Evolutionary conservation across 2,888 invertebrate genomes (phyloP).

Genomic region (Helicoverpa assulta): DNA sequence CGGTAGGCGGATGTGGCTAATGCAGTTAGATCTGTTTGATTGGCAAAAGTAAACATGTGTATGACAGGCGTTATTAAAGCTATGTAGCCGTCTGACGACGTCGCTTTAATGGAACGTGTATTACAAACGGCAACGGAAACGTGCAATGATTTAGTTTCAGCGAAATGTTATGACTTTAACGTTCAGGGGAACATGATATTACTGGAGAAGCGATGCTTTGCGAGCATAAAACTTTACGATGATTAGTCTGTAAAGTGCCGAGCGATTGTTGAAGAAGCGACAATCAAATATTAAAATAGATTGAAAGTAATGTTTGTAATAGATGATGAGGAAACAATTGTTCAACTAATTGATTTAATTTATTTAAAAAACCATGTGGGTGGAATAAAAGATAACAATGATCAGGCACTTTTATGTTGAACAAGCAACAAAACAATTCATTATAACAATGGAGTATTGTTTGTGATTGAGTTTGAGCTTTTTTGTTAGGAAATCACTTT

Average conservation of each 20-base stretch:
- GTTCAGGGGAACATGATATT: slow-evolving; percentile 70
- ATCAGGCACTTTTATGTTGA: slow-evolving; percentile 78
- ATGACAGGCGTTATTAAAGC: slow-evolving; percentile 80
- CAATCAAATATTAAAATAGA: slow-evolving; percentile 36
- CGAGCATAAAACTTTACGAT: slow-evolving; percentile 52
- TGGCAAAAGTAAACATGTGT: slow-evolving; percentile 84
- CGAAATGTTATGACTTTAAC: slow-evolving; percentile 74
- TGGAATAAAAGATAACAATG: slow-evolving; percentile 82
- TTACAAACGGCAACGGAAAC: slow-evolving; percentile 81
- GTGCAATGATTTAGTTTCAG: slow-evolving; percentile 80
- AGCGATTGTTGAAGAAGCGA: slow-evolving; percentile 23
- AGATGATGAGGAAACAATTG: slow-evolving; percentile 54
- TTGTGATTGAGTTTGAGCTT: slow-evolving; percentile 77
- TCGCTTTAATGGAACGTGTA: slow-evolving; percentile 80
- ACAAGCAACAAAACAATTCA: slow-evolving; percentile 84
- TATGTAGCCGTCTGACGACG: slow-evolving; percentile 74
- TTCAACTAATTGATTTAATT: slow-evolving; percentile 70
- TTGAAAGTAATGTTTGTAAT: slow-evolving; percentile 38
- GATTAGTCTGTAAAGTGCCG: slow-evolving; percentile 39
- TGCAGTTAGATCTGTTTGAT: slow-evolving; percentile 84
- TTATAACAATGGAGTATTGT: slow-evolving; percentile 86
- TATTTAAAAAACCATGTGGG: slow-evolving; percentile 80
- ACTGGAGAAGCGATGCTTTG: slow-evolving; percentile 53
- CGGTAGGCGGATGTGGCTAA: slow-evolving; percentile 77
- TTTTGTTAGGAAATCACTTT: slow-evolving; percentile 79